A percentile compares a stretch with the other conserved stretches of the same genome.
Conservation (phyloP, 2,797 vertebrate species). For the Neomorphus geoffroyi region DNA sequence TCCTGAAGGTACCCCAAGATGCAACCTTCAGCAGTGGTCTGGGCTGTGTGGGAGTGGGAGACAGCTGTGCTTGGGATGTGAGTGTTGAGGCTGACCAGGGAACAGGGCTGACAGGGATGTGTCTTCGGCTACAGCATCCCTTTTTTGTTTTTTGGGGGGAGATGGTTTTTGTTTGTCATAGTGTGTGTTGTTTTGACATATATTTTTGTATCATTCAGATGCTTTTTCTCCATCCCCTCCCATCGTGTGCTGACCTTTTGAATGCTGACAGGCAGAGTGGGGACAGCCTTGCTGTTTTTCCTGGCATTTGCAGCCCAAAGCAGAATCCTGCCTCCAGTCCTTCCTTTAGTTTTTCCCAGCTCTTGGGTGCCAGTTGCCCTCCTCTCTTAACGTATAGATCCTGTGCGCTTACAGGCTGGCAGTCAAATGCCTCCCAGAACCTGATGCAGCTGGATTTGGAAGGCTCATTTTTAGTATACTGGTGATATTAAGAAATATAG, state of each 20-base stretch:
- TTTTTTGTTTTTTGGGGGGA: not conserved
- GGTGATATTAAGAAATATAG: not conserved
- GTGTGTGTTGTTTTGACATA: not conserved
- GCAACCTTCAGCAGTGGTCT: not conserved
- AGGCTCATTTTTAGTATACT: not conserved
- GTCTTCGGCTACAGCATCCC: not conserved
- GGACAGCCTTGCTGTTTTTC: not conserved
- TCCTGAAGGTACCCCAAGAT: not conserved
- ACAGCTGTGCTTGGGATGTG: not conserved
- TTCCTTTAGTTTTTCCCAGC: not conserved
- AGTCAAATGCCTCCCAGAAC: not conserved
- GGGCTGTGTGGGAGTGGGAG: not conserved
- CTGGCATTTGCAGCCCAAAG: not conserved
- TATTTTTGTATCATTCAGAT: not conserved
- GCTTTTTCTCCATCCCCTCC: not conserved
- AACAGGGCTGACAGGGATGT: not conserved
- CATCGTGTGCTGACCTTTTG: accelerated
- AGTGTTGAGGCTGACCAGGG: too few species aligned
- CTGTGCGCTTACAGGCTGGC: accelerated
- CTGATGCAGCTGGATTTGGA: not conserved
- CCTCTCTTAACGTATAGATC: not conserved
- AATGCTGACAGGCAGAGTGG: not conserved
- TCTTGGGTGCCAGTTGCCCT: not conserved
- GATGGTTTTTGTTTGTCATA: not conserved
- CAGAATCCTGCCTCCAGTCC: not conserved